phyloP scores from a whole-genome alignment of 1,140 invertebrate genomes.

The Palaemon carinicauda region DNA sequence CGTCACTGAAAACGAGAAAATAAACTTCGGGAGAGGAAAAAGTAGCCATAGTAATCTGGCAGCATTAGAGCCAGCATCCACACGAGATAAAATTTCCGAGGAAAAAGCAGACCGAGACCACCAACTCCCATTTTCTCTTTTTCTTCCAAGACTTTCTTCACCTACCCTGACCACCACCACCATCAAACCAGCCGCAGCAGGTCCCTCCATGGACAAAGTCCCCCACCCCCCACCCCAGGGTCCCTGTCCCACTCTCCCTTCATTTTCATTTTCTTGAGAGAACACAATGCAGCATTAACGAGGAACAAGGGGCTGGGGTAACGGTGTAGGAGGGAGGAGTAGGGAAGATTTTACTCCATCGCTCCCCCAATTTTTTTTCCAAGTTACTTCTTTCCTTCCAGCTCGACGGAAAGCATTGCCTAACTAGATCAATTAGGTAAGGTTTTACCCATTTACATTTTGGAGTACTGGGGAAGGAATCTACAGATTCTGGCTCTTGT shows the following conservation, averaged over 20 bases:
- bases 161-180: no score
- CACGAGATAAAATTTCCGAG: background rate
- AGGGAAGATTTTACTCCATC: no score
- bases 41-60: background rate
- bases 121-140: background rate
- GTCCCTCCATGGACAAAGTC: no score
- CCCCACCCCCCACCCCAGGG: background rate
- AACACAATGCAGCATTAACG: constrained; percentile 45
- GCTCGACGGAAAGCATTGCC: constrained; percentile 30
- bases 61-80: constrained; percentile 31
- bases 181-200: no score
- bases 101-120: background rate
- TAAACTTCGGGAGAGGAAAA: background rate
- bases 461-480: constrained; percentile 18
- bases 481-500: background rate
- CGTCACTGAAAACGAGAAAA: background rate
- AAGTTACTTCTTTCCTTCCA: constrained; percentile 13
- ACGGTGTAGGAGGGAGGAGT: background rate
- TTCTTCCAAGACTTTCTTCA: background rate
- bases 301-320: background rate
- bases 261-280: background rate
- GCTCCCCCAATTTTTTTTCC: no score
- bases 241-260: background rate
- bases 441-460: constrained; percentile 45
- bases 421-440: constrained; percentile 50